Conservation (phyloP, 2,888 invertebrate genomes). For the Drosophila limbata region DNA sequence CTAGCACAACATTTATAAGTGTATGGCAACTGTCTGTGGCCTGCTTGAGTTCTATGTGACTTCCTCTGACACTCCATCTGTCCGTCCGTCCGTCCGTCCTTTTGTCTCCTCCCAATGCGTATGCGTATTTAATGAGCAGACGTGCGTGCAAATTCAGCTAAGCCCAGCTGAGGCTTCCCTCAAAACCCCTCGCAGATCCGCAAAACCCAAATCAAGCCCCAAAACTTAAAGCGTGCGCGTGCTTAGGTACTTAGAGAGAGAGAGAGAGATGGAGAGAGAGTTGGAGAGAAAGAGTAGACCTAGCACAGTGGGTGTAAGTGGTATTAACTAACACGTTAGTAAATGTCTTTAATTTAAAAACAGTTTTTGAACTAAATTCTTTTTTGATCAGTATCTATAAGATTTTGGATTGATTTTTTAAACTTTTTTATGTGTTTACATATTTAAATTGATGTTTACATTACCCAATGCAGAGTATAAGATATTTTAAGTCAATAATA, state of each 20-base stretch:
- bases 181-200: conserved; percentile 9
- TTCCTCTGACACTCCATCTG: conserved; percentile 52
- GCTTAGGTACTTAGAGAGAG: conserved; percentile 37
- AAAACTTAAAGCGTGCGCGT: conserved; percentile 35
- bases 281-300: conserved; percentile 5
- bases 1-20: conserved; percentile 77
- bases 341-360: too few species aligned
- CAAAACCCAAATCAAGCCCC: conserved; percentile 19
- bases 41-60: conserved; percentile 53
- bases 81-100: conserved; percentile 13
- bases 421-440: too few species aligned
- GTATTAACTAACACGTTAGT: too few species aligned
- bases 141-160: conserved; percentile 73
- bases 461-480: too few species aligned
- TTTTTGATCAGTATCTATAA: too few species aligned
- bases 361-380: too few species aligned
- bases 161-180: conserved; percentile 58
- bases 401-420: too few species aligned
- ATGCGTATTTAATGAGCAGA: conserved; percentile 81
- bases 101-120: conserved; percentile 38
- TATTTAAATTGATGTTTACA: too few species aligned
- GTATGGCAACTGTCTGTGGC: conserved; percentile 68
- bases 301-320: conserved; percentile 4
- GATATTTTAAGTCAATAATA: neutral
- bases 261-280: neutral